Evolutionary conservation across 2,888 invertebrate genomes (phyloP).

Genomic region (Suillia variegata): DNA sequence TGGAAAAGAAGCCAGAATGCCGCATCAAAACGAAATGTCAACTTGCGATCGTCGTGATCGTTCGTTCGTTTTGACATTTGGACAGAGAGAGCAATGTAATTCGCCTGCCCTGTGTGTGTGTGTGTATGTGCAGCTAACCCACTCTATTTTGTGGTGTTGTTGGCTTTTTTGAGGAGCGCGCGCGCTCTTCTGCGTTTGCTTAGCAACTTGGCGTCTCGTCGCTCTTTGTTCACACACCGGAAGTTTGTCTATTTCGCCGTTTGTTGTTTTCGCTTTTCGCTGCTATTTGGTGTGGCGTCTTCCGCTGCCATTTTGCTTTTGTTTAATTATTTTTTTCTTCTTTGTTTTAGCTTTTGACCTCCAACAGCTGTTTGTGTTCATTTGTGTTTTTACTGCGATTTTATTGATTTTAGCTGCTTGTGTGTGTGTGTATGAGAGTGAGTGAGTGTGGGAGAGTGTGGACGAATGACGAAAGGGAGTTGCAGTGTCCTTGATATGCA

Average conservation of each 20-base stretch:
- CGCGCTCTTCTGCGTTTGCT: not conserved
- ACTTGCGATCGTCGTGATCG: too few species aligned
- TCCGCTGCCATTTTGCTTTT: not conserved
- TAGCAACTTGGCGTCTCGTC: not conserved
- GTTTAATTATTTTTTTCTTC: not conserved
- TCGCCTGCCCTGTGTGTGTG: not conserved
- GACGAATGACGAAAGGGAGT: not conserved
- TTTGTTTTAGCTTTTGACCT: not conserved
- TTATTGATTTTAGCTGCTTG: not conserved
- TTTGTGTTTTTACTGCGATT: not conserved
- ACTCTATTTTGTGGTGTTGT: not conserved
- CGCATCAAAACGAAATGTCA: slow-evolving; percentile 3
- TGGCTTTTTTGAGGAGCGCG: not conserved
- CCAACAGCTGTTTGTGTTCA: not conserved
- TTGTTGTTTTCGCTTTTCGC: not conserved
- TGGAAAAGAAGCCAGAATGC: too few species aligned
- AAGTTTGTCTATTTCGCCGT: not conserved
- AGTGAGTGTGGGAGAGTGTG: too few species aligned
- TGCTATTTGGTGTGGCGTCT: too few species aligned
- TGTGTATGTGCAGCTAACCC: not conserved
- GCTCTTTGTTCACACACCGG: not conserved
- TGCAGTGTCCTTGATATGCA: not conserved
- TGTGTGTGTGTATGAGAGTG: not conserved
- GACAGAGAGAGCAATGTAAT: too few species aligned
- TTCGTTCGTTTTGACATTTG: not conserved